These are phyloP conservation scores for Nemoura dubitans DNA, from an alignment of 2,888 invertebrate genomes.

Conservation along the genomic window DNA sequence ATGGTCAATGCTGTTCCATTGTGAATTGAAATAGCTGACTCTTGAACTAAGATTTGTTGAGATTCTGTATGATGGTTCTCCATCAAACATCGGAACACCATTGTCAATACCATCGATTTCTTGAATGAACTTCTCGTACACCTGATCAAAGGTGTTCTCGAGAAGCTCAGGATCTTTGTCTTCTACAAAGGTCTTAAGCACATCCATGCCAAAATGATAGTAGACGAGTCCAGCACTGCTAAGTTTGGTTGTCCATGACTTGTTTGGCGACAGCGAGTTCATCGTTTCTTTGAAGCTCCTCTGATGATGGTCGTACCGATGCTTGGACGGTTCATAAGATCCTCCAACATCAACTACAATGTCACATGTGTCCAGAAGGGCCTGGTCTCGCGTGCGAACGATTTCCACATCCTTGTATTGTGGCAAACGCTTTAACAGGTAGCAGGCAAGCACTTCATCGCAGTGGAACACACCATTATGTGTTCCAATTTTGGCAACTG, in stretches of 20 bases:
- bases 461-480: conserved; percentile 90
- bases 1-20: conserved; percentile 75
- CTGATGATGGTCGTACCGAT: conserved; percentile 96
- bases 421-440: conserved; percentile 83
- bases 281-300: conserved; percentile 75
- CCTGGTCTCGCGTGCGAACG: conserved; percentile 70
- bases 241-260: conserved; percentile 70
- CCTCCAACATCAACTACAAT: conserved; percentile 96
- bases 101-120: conserved; percentile 98
- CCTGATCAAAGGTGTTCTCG: conserved; percentile 69
- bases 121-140: conserved; percentile 88
- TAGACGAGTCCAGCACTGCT: conserved; percentile 96
- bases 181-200: conserved; percentile 71
- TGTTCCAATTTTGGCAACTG: conserved; percentile 70
- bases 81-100: conserved; percentile 85
- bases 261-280: conserved; percentile 70
- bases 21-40: conserved; percentile 81
- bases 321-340: conserved; percentile 77
- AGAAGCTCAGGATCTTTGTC: conserved; percentile 64
- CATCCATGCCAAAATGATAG: conserved; percentile 84
- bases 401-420: conserved; percentile 84
- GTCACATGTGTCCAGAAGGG: conserved; percentile 80
- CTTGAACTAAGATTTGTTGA: conserved; percentile 80
- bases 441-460: conserved; percentile 95
- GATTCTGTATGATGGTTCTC: conserved; percentile 73